Conservation (phyloP, 35 echinoderm and acorn worm species). For the Apostichopus japonicus region DNA sequence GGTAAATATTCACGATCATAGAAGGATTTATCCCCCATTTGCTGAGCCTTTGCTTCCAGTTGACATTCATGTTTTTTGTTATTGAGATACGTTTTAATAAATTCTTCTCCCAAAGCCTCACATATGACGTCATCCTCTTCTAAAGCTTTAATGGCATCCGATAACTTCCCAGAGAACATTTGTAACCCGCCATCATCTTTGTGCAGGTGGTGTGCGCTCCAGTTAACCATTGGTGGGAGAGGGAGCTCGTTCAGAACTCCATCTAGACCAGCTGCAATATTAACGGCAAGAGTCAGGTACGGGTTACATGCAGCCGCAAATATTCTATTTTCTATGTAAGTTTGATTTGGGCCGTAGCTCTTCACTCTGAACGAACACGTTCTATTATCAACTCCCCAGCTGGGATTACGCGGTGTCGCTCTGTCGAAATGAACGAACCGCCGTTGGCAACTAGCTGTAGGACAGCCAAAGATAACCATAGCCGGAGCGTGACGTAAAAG, state of each 20-base stretch:
- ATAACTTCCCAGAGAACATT: constrained; percentile 28
- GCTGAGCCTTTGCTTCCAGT: neutral
- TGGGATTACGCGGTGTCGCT: constrained; percentile 5
- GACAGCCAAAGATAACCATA: constrained; percentile 21
- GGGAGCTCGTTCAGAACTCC: constrained; percentile 50
- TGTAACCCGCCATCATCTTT: neutral
- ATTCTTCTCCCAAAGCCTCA: constrained; percentile 45
- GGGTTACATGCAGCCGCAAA: constrained; percentile 41
- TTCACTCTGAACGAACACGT: constrained; percentile 43
- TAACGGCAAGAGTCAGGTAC: constrained; percentile 57
- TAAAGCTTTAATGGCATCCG: constrained; percentile 29
- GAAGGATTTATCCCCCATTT: neutral
- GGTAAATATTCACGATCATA: constrained; percentile 45
- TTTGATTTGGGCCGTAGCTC: neutral
- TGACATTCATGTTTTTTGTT: constrained; percentile 37
- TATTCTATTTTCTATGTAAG: constrained; percentile 59
- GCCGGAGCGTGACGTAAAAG: constrained; percentile 53
- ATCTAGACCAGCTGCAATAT: constrained; percentile 61
- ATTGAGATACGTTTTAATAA: constrained; percentile 40
- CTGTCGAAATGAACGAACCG: constrained; percentile 10
- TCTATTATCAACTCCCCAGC: constrained; percentile 56
- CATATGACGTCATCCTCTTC: constrained; percentile 50
- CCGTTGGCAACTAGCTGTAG: constrained; percentile 47
- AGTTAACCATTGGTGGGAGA: neutral
- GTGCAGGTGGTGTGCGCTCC: constrained; percentile 15